Base-by-base conservation (phyloP, 2,797 vertebrate genomes). In the Acestrorhynchus altus region DNA sequence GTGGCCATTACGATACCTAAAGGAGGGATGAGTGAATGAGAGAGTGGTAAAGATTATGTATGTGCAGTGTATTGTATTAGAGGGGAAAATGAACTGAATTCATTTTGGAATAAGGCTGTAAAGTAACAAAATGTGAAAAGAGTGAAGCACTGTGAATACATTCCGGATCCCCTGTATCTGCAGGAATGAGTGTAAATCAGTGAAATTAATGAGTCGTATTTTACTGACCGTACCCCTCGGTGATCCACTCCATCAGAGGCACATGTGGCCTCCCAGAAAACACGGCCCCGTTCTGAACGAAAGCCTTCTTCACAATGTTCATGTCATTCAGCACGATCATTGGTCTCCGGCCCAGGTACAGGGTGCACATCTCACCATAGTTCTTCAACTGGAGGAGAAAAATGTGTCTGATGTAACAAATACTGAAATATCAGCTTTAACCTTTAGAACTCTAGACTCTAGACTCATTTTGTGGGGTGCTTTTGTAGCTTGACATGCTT, bases 1-100 rank as follows among this genome's bases (percentile, higher is more conserved):
- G 54, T 84, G 1, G 88, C 92, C 0, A 85, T 0, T n/a, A 83
- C 0, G 46, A 95, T 2, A 0, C 93, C 93, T 95, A 47, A 44
- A 11, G 44, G 31, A 22, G n/a, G 22, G 51, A 51, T 15, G 46
- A 49, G n/a, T n/a, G n/a, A n/a, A n/a, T 49, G 15, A 49, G 22
- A 8, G 0, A 12, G 26, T 7, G 4, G 4, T 15, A 44, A 22
- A 61, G n/a, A n/a, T n/a, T n/a, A n/a, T n/a, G n/a, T n/a, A n/a
- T n/a, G n/a, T n/a, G n/a, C n/a, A n/a, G n/a, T n/a, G n/a, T n/a
- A n/a, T n/a, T n/a, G n/a, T n/a, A n/a, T n/a, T n/a, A n/a, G n/a
- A n/a, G n/a, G n/a, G n/a, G n/a, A n/a, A n/a, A n/a, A n/a, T n/a
- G n/a, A n/a, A n/a, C n/a, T n/a, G n/a, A n/a, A n/a, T n/a, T n/a